These are phyloP conservation scores for Calameuta filiformis DNA, from an alignment of 2,888 invertebrate genomes.

Conservation along the genomic window DNA sequence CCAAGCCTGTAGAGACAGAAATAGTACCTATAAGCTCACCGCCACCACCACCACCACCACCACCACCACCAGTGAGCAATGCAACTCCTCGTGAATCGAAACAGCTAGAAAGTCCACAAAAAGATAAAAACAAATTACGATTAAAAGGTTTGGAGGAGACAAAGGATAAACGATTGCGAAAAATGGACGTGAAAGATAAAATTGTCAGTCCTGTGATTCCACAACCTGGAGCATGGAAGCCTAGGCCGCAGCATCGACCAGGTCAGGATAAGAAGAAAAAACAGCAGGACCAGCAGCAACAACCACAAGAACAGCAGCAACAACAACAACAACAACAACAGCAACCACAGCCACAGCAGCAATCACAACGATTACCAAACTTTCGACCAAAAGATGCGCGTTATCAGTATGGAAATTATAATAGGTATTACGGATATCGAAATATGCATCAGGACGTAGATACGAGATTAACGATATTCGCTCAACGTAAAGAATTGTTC, in stretches of 20 bases:
- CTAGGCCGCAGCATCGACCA: constrained; percentile 67
- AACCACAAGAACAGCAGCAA: not conserved
- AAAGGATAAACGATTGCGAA: constrained; percentile 67
- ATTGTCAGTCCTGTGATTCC: constrained; percentile 93
- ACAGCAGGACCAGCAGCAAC: constrained; percentile 51
- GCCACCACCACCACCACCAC: not conserved
- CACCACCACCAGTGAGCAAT: constrained; percentile 17
- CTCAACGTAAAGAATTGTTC: constrained; percentile 84
- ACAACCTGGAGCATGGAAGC: constrained; percentile 88
- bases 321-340: constrained; percentile 39
- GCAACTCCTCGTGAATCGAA: constrained; percentile 36
- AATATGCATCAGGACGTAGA: constrained; percentile 86
- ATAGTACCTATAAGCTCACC: constrained; percentile 26
- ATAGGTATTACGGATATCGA: constrained; percentile 95
- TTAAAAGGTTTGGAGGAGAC: constrained; percentile 57
- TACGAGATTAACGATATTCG: constrained; percentile 84
- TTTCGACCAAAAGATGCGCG: constrained; percentile 82
- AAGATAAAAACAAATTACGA: constrained; percentile 53
- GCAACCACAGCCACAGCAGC: constrained; percentile 61
- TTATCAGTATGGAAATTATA: constrained; percentile 97
- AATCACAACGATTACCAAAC: constrained; percentile 67
- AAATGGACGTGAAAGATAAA: constrained; percentile 83
- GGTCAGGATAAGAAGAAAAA: constrained; percentile 65
- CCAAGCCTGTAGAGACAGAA: constrained; percentile 30
- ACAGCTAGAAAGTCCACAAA: constrained; percentile 41